Evolutionary conservation across 1,140 invertebrate genomes (phyloP), one percentile per base, ranked within the genome.

Genomic region (Lucilia cuprina): DNA sequence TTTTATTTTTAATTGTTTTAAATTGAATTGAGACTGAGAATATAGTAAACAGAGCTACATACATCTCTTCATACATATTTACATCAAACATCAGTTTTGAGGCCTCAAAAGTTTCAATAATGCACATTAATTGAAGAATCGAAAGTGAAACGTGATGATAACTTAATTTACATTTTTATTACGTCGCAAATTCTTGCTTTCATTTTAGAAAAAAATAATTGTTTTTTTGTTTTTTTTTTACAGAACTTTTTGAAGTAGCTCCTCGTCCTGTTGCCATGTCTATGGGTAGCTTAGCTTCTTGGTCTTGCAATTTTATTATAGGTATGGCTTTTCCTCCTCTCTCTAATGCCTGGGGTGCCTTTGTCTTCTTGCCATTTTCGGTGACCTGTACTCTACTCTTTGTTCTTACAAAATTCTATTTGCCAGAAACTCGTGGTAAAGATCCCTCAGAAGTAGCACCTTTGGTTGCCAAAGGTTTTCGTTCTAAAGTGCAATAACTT

Each of bases 281-380:
- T 78, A 93, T 98, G 85, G 96, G 97, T 17, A 97, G 96, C 84
- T 93, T 97, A 86, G 94, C 95, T 47, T 99, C 98, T 91, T 98
- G 97, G 97, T 93, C 94, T 2, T 96, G 95, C 49, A 98, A 98
- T 91, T 98, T 98, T 89, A 87, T 96, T n/a, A 95, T 98, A 84
- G 97, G 95, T 34, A 94, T 97, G 92, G 92, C 93, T 30, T 97
- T 98, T 92, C 95, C 94, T n/a, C 90, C 91, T 1, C 88, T 97
- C 82, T 93, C 95, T 85, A 90, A 86, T 12, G 82, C 88, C n/a
- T 93, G 96, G 75, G 95, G 94, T 5, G 89, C 95, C 14, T 94
- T 93, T 85, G 94, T 94, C 2, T 97, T 96, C 88, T 89, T 96
- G 14, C 91, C 96, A 70, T 97, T 96, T 91, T 93, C 94, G 2